phyloP scores from a whole-genome alignment of 2,797 vertebrate genomes.

The Sylvia borin region DNA sequence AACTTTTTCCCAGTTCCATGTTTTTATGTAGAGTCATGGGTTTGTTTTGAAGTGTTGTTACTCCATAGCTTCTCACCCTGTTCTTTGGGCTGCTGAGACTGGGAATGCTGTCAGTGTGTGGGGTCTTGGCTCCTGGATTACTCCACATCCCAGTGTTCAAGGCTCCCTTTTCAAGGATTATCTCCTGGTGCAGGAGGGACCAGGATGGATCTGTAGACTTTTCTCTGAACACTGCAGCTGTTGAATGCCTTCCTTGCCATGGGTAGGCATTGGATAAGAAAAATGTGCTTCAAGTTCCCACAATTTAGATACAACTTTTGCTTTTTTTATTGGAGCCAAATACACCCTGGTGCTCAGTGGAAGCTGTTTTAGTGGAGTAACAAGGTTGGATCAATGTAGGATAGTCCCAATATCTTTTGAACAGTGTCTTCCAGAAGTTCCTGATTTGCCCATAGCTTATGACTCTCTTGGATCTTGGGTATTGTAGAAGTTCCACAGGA shows the following conservation, averaged over 20 bases:
- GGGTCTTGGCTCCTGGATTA: not conserved
- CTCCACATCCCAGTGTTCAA: not conserved
- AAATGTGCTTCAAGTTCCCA: not conserved
- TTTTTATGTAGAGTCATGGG: not conserved
- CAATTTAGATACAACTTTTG: fast-evolving
- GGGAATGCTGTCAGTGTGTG: not conserved
- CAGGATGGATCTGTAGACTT: not conserved
- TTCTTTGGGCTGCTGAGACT: not conserved
- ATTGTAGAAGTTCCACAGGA: not conserved
- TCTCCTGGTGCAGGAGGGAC: not conserved
- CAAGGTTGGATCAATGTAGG: not conserved
- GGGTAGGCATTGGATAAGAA: not conserved
- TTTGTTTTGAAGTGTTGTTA: not conserved
- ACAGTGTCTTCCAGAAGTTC: not conserved
- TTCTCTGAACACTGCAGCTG: not conserved
- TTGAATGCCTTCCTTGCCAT: not conserved
- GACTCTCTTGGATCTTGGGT: fast-evolving
- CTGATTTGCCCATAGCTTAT: not conserved
- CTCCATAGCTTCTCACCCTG: not conserved
- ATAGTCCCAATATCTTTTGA: not conserved
- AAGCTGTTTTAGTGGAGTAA: not conserved
- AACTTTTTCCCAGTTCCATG: too few species aligned
- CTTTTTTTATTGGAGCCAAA: not conserved
- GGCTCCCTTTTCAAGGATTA: not conserved
- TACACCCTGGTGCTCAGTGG: not conserved